Evolutionary conservation across 2,888 invertebrate species (phyloP), one percentile per base, ranked within the genome.

Genomic region (Scaptomyza cyrtandrae): DNA sequence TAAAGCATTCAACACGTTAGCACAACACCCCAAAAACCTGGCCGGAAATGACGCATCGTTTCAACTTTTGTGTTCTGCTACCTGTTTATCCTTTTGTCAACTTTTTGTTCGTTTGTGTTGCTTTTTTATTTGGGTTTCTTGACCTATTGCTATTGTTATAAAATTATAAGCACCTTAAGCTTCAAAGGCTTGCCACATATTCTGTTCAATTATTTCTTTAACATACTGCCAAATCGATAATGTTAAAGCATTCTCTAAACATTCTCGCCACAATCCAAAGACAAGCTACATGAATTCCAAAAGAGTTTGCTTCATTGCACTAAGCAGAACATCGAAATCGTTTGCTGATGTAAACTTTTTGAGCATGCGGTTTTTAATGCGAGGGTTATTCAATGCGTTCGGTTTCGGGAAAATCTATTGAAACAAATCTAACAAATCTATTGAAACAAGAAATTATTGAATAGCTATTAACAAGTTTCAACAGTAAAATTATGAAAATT

Each of bases 1-100:
- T 14, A 7, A 50, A 29, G 56, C 62, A 75, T 76, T 75, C 79
- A 76, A 76, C 76, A 76, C 76, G 75, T 76, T 75, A 48, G 43
- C 29, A 44, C 31, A 44, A 71, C 39, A 27, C 16, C n/a, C 43
- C 52, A 33, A 33, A 35, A 43, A 6, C 46, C 57, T 41, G 31
- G 33, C 44, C 60, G 78, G 78, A 86, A 69, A 71, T 84, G 87
- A 81, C 85, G 85, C 88, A 87, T 66, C 64, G 71, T 49, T 46
- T 41, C 41, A 50, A 60, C 60, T 60, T 82, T 63, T 62, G 44
- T 64, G 63, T 58, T 65, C 54, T 0, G 48, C 46, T 46, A 45
- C 29, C 52, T 54, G 39, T 11, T 39, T 29, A 29, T 68, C 44
- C 49, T 52, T 19, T 19, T 19, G 19, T 37, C 44, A 49, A 60